Conservation (phyloP, 2,888 invertebrate species). For the Cephalotes varians region DNA sequence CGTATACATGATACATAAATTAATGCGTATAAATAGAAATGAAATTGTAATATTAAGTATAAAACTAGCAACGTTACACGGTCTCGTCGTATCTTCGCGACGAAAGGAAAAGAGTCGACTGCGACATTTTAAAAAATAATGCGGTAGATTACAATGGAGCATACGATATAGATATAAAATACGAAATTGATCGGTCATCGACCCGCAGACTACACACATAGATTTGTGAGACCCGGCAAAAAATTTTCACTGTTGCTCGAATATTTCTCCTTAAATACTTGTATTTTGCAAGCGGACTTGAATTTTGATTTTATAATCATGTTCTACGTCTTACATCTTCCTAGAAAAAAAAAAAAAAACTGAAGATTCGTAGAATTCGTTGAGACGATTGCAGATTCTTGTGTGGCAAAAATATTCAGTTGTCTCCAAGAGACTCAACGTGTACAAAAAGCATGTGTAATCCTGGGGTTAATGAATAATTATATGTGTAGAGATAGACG, state of each 20-base stretch:
- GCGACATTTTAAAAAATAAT: slow-evolving; percentile 25
- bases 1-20: slow-evolving; percentile 22
- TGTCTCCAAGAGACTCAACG: neutral
- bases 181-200: slow-evolving; percentile 9
- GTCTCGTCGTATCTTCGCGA: neutral
- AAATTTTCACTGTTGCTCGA: neutral
- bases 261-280: neutral
- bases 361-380: too few species aligned
- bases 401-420: neutral
- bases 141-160: neutral
- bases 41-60: slow-evolving; percentile 26
- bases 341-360: too few species aligned
- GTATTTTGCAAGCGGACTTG: neutral
- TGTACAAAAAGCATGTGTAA: neutral
- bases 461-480: slow-evolving; percentile 15
- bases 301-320: slow-evolving; percentile 3
- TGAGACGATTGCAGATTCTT: neutral
- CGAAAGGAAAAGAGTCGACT: slow-evolving; percentile 6
- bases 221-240: neutral
- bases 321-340: neutral
- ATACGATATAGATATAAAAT: slow-evolving; percentile 11
- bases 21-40: slow-evolving; percentile 36
- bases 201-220: neutral
- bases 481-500: neutral
- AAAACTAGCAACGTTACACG: slow-evolving; percentile 23